Evolutionary conservation across 2,888 invertebrate genomes (phyloP).

Genomic region (Dioctria rufipes): DNA sequence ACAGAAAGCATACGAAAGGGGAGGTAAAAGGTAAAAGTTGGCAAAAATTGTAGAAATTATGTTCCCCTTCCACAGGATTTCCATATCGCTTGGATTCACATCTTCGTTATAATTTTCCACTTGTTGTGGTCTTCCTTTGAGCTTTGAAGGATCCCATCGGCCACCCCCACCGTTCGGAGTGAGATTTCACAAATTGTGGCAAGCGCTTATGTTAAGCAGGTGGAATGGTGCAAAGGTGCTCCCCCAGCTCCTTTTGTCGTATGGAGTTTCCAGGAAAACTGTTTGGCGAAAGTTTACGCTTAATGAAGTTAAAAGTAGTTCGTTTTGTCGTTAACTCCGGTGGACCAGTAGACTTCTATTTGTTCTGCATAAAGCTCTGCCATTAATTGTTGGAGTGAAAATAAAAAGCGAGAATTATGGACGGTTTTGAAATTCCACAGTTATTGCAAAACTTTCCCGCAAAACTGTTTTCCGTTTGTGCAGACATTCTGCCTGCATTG

Average conservation of each 20-base stretch:
- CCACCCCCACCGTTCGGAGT: neutral
- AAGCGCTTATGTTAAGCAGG: neutral
- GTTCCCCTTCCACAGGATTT: slow-evolving; percentile 7
- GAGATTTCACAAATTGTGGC: neutral
- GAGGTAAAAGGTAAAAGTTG: neutral
- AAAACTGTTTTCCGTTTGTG: too few species aligned
- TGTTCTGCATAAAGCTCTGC: slow-evolving; percentile 13
- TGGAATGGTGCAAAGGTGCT: slow-evolving; percentile 7
- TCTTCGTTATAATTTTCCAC: slow-evolving; percentile 54
- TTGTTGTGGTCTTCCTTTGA: slow-evolving; percentile 53
- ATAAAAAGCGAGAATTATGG: neutral
- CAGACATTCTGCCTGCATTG: too few species aligned
- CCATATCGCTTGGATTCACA: slow-evolving; percentile 48
- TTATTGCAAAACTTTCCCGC: slow-evolving; percentile 3
- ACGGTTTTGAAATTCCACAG: neutral
- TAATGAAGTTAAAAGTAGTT: slow-evolving; percentile 54
- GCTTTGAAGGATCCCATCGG: neutral
- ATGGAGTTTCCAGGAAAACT: slow-evolving; percentile 45
- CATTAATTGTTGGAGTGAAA: slow-evolving; percentile 45
- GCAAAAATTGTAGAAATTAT: slow-evolving; percentile 42
- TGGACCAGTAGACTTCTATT: slow-evolving; percentile 37
- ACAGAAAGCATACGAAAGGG: slow-evolving; percentile 6
- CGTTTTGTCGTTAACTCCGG: slow-evolving; percentile 48
- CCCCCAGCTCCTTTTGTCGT: slow-evolving; percentile 13
- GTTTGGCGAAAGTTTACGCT: slow-evolving; percentile 52